phyloP scores from a whole-genome alignment of 1,140 invertebrate genomes.

The Sipha flava region DNA sequence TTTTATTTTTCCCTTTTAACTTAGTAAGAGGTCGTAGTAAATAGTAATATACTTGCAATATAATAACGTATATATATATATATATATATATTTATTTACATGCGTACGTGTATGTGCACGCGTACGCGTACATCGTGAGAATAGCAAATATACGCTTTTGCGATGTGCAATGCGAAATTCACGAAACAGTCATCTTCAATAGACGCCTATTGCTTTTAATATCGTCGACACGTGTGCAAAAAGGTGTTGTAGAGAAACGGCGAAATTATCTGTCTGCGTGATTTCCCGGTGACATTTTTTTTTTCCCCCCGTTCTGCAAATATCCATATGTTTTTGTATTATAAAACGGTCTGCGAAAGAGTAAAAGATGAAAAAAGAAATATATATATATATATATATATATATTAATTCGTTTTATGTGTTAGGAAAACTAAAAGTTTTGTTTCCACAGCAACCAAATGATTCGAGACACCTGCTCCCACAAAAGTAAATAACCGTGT shows the following conservation, averaged over 20 bases:
- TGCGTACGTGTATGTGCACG: not conserved
- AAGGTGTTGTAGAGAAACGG: not conserved
- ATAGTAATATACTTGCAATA: too few species aligned
- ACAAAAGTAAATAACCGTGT: slow-evolving; percentile 18
- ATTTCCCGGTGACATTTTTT: not conserved
- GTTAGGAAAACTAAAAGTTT: slow-evolving; percentile 12
- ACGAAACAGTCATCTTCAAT: not conserved
- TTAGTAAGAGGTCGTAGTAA: too few species aligned
- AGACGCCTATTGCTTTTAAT: slow-evolving; percentile 1
- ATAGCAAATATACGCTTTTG: not conserved
- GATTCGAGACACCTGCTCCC: not conserved
- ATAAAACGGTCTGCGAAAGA: not conserved
- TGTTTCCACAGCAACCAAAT: slow-evolving; percentile 9
- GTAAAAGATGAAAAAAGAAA: too few species aligned
- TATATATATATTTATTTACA: too few species aligned
- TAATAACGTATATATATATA: too few species aligned
- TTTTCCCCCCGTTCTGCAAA: not conserved
- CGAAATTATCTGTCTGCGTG: not conserved
- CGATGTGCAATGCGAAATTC: not conserved
- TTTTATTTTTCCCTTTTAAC: not conserved
- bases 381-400: not conserved
- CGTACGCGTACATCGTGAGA: not conserved
- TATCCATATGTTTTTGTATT: not conserved
- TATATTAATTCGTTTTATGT: not conserved
- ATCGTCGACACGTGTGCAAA: not conserved